Evolutionary conservation across 2,888 invertebrate genomes (phyloP).

Genomic region (Cybosia mesomella): DNA sequence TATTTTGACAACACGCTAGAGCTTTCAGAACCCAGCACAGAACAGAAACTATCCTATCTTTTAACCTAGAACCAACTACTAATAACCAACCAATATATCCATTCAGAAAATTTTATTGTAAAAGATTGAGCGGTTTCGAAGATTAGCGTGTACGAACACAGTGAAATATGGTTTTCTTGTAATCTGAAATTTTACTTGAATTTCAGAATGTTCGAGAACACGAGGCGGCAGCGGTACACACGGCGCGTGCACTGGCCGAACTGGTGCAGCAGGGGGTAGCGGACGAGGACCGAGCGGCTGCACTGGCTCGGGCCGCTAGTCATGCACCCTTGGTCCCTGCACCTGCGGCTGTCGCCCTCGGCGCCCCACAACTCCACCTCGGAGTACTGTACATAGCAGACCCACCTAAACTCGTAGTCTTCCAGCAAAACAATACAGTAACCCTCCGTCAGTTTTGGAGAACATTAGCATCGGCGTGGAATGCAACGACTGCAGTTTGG

Average conservation of each 20-base stretch:
- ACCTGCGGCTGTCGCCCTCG: conserved; percentile 81
- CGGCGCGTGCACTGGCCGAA: conserved; percentile 80
- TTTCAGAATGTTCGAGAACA: conserved; percentile 77
- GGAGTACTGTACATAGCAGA: conserved; percentile 80
- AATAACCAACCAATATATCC: no score
- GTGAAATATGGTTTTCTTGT: no score
- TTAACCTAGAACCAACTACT: no score
- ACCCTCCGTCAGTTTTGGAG: conserved; percentile 86
- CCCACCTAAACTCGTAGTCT: conserved; percentile 74
- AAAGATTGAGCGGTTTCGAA: no score
- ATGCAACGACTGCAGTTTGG: conserved; percentile 79
- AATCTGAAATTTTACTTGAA: not conserved
- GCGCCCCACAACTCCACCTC: conserved; percentile 83
- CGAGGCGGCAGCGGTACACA: conserved; percentile 78
- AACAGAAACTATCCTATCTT: no score
- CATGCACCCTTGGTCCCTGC: conserved; percentile 74
- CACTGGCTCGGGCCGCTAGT: conserved; percentile 79
- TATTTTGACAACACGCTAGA: no score
- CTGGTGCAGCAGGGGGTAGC: conserved; percentile 78
- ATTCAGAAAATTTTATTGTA: no score
- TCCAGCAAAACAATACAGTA: conserved; percentile 82
- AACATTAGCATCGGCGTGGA: conserved; percentile 83
- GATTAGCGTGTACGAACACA: no score
- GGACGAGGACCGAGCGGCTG: conserved; percentile 75
- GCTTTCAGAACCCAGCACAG: no score